Evolutionary conservation across 2,113 vertebrate genomes (phyloP).

Genomic region (Anguilla rostrata): DNA sequence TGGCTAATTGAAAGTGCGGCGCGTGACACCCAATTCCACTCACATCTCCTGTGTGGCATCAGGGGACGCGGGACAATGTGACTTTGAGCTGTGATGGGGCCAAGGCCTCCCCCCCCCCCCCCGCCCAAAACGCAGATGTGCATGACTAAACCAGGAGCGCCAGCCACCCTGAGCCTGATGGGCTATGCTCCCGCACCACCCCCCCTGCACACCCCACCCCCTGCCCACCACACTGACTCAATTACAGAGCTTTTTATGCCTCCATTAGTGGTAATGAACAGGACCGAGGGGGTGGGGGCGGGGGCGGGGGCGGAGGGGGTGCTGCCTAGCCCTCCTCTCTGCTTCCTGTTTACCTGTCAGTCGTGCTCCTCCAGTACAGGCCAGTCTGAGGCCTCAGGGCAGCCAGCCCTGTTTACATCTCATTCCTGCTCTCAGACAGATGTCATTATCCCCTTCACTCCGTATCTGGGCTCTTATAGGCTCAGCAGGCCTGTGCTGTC

Average conservation of each 20-base stretch:
- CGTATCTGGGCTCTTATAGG: constrained; percentile 38
- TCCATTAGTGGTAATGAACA: constrained; percentile 86
- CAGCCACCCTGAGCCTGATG: background rate
- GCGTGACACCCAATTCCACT: background rate
- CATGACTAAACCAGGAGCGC: background rate
- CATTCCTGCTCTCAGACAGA: constrained; percentile 10
- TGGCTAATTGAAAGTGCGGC: background rate
- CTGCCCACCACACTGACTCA: constrained; percentile 70
- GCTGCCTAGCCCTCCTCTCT: constrained; percentile 66
- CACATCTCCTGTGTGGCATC: background rate
- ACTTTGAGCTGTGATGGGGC: constrained; percentile 25
- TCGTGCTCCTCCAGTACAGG: constrained; percentile 37
- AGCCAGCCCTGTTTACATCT: constrained; percentile 21
- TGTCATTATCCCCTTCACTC: constrained; percentile 21
- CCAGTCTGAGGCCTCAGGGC: constrained; percentile 31
- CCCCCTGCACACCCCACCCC: constrained; percentile 48
- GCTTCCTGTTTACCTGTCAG: constrained; percentile 73
- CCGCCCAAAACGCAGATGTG: background rate
- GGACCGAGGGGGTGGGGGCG: constrained; percentile 34
- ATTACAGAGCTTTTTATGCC: constrained; percentile 85
- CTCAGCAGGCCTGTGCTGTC: constrained; percentile 49
- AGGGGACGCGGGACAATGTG: constrained; percentile 27
- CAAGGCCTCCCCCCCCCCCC: background rate
- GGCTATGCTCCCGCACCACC: background rate
- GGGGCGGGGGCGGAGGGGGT: constrained; percentile 34